Evolutionary conservation across 2,113 vertebrate species (phyloP).

Genomic region (Pimephales promelas): DNA sequence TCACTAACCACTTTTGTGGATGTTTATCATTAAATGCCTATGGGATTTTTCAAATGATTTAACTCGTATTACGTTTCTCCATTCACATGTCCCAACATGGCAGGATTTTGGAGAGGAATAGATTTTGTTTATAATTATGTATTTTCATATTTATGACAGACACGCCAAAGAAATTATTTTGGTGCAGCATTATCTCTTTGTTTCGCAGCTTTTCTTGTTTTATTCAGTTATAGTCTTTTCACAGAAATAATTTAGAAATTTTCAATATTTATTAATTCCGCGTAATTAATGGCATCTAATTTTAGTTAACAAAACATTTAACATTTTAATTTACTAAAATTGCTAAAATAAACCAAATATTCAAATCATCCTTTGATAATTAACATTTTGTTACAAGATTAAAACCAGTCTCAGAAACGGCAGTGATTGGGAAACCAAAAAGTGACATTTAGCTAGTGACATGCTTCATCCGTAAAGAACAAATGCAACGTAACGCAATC

Average conservation of each 20-base stretch:
- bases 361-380: no score
- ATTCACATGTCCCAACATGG: not conserved
- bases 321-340: not conserved
- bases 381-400: not conserved
- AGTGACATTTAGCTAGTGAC: not conserved
- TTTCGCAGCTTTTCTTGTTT: not conserved
- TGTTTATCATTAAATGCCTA: not conserved
- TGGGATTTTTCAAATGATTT: not conserved
- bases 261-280: not conserved
- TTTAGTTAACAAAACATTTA: not conserved
- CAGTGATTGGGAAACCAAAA: not conserved
- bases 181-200: not conserved
- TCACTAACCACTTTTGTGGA: not conserved
- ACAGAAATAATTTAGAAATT: not conserved
- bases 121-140: not conserved
- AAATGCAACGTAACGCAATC: not conserved
- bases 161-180: not conserved
- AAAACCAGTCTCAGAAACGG: not conserved
- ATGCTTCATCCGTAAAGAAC: not conserved
- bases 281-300: not conserved
- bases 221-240: not conserved
- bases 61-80: not conserved
- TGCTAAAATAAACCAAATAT: not conserved
- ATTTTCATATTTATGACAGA: not conserved
- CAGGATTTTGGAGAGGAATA: not conserved